phyloP scores from a whole-genome alignment of 2,888 invertebrate genomes.

The Xanthorhoe spadicearia region DNA sequence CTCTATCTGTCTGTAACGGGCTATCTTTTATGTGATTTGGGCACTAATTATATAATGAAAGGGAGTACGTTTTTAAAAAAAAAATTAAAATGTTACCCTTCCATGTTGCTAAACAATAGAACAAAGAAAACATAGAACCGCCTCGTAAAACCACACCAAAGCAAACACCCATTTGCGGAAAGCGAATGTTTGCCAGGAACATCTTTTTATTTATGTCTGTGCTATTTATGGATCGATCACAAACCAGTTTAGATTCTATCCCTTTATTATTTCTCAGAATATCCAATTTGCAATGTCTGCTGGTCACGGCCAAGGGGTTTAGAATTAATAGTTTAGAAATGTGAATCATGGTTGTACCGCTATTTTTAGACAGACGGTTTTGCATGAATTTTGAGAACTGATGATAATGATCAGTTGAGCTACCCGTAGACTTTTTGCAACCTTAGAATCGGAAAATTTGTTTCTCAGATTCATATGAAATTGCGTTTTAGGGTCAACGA shows the following conservation, averaged over 20 bases:
- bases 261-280: slow-evolving; percentile 43
- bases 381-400: too few species aligned
- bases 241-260: slow-evolving; percentile 52
- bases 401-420: too few species aligned
- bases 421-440: too few species aligned
- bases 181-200: slow-evolving; percentile 55
- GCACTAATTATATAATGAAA: too few species aligned
- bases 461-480: too few species aligned
- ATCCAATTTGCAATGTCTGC: slow-evolving; percentile 39
- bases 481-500: slow-evolving; percentile 14
- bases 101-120: neutral
- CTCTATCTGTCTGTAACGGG: too few species aligned
- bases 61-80: too few species aligned
- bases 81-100: too few species aligned
- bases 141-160: slow-evolving; percentile 35
- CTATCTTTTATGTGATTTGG: too few species aligned
- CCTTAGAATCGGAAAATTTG: too few species aligned
- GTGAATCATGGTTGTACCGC: neutral
- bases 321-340: neutral
- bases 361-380: neutral
- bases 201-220: slow-evolving; percentile 58
- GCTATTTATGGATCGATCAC: slow-evolving; percentile 53
- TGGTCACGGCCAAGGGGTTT: slow-evolving; percentile 9
- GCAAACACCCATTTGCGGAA: slow-evolving; percentile 56
- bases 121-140: slow-evolving; percentile 17